Conservation (phyloP, 2,113 vertebrate genomes). For the Pseudolaguvia tuberculata region DNA sequence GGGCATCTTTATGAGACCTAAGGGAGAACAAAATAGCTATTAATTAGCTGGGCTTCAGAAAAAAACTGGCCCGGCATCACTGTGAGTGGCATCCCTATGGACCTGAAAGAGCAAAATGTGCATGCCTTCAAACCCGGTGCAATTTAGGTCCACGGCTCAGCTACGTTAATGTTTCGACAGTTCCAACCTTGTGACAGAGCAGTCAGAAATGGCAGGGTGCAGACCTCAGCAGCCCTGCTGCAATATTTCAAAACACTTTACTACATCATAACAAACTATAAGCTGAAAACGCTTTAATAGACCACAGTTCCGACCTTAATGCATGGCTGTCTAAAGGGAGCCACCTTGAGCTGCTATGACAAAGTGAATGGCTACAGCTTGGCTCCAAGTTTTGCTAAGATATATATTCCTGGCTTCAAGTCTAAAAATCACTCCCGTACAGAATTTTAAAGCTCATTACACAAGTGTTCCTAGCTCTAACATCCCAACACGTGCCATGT, state of each 20-base stretch:
- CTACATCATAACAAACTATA: neutral
- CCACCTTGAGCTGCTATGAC: constrained; percentile 1
- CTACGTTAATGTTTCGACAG: constrained; percentile 13
- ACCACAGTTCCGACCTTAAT: neutral
- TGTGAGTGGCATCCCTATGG: constrained; percentile 47
- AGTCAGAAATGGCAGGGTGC: neutral
- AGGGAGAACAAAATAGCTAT: constrained; percentile 53
- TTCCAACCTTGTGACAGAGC: neutral
- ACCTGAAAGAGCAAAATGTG: constrained; percentile 38
- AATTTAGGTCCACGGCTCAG: neutral
- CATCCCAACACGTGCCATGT: neutral
- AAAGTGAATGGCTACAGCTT: neutral
- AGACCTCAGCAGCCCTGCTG: neutral
- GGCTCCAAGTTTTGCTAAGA: neutral
- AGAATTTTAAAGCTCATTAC: constrained; percentile 33
- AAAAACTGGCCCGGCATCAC: constrained; percentile 34
- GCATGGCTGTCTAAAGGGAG: neutral
- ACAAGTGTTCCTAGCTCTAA: neutral
- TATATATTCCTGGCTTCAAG: constrained; percentile 3
- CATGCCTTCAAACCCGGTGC: neutral
- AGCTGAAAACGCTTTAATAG: neutral
- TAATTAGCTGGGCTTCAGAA: constrained; percentile 57
- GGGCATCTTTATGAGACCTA: constrained; percentile 41
- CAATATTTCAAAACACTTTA: neutral
- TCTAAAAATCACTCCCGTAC: constrained; percentile 21